Percentiles rank a stretch among this genome's conserved stretches.
Evolutionary conservation across 2,888 invertebrate species (phyloP).

Genomic region (Drymonia ruficornis): DNA sequence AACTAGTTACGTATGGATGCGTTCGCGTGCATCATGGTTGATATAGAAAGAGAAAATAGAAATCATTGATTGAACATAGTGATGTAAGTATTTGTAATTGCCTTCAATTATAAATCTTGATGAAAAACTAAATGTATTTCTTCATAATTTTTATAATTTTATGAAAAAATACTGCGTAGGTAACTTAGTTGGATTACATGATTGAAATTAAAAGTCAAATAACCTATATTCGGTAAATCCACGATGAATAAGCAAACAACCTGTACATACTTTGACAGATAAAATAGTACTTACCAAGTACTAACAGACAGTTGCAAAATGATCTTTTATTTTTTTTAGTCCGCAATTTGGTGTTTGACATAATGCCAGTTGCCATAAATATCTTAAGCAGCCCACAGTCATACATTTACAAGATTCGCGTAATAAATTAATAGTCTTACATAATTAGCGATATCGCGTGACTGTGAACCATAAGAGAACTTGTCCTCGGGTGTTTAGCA

Average conservation of each 20-base stretch:
- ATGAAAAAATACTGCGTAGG: no score
- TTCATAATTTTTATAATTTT: no score
- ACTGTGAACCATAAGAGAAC: constrained; percentile 69
- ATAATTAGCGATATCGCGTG: constrained; percentile 79
- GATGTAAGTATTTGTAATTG: constrained; percentile 11
- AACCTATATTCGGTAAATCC: no score
- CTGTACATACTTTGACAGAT: no score
- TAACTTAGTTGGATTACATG: no score
- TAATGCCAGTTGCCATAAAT: constrained; percentile 23
- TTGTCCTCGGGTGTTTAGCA: constrained; percentile 60
- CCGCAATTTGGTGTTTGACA: constrained; percentile 5
- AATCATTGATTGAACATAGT: constrained; percentile 18
- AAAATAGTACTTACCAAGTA: no score
- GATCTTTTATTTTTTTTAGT: no score
- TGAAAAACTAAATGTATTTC: no score
- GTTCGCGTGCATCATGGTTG: constrained; percentile 55
- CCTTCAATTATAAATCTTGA: background rate
- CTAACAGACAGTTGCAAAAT: no score
- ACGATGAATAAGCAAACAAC: no score
- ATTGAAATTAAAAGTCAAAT: no score
- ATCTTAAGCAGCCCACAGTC: constrained; percentile 16
- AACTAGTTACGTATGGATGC: constrained; percentile 36
- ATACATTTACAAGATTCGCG: constrained; percentile 31
- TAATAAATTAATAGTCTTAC: constrained; percentile 72
- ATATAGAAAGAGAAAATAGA: constrained; percentile 63